Evolutionary conservation across 1,140 invertebrate species (phyloP).

Genomic region (Plectrocnemia conspersa): DNA sequence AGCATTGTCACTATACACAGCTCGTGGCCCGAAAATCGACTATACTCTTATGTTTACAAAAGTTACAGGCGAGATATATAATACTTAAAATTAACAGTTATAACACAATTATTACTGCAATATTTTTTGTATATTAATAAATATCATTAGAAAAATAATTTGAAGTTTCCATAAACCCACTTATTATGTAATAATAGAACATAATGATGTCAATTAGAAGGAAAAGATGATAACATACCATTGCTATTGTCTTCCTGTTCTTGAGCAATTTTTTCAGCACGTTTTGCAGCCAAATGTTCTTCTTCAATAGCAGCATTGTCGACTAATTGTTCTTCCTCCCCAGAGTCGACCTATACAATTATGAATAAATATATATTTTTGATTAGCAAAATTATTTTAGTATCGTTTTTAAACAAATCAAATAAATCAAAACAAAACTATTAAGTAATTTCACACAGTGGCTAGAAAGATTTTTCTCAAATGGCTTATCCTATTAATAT

Average conservation of each 20-base stretch:
- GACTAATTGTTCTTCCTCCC: slow-evolving; percentile 34
- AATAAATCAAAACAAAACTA: too few species aligned
- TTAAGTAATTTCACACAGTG: too few species aligned
- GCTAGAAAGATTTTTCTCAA: too few species aligned
- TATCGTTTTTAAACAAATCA: too few species aligned
- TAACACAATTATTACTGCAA: neutral
- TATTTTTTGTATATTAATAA: neutral
- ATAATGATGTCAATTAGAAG: neutral
- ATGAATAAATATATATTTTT: slow-evolving; percentile 1
- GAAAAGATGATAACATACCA: slow-evolving; percentile 9
- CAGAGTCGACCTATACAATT: slow-evolving; percentile 32
- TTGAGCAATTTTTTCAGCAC: slow-evolving; percentile 40
- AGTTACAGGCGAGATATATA: slow-evolving; percentile 8
- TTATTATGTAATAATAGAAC: neutral
- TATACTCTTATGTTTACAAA: neutral
- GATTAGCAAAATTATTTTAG: too few species aligned
- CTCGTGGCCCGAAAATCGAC: slow-evolving; percentile 20
- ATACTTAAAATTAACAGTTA: neutral
- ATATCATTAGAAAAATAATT: neutral
- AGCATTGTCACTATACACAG: slow-evolving; percentile 4
- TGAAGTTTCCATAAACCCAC: neutral
- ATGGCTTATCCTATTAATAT: too few species aligned
- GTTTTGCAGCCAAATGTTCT: slow-evolving; percentile 36
- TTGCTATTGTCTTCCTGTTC: slow-evolving; percentile 40
- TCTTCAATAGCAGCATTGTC: slow-evolving; percentile 39